Evolutionary conservation across 2,797 vertebrate species (phyloP).

Genomic region (Clarias platycephalus): DNA sequence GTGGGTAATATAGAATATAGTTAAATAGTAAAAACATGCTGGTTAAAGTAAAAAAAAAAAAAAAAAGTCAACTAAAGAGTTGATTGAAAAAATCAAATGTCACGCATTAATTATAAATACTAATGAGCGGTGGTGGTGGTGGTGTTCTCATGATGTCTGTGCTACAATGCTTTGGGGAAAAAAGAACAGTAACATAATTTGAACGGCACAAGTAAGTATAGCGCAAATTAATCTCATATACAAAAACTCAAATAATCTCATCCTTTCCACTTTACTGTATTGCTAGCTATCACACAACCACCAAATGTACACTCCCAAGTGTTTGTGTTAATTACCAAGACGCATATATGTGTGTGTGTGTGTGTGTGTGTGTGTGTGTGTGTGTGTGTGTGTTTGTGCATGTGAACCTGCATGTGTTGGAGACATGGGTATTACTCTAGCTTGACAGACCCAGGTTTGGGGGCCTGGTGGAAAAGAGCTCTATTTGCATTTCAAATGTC

Average conservation of each 20-base stretch:
- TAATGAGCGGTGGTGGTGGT: not conserved
- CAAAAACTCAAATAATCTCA: no score
- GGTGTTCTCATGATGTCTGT: not conserved
- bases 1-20: not conserved
- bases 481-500: constrained; percentile 68
- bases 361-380: constrained; percentile 1
- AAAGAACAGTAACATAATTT: not conserved
- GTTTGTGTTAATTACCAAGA: not conserved
- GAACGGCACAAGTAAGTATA: not conserved
- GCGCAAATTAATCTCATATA: not conserved
- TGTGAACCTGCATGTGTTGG: constrained; percentile 22
- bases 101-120: not conserved
- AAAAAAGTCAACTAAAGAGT: not conserved
- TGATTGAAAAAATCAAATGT: not conserved
- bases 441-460: constrained; percentile 57
- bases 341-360: not conserved
- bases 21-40: not conserved
- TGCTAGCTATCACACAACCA: constrained; percentile 15
- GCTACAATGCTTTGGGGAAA: not conserved
- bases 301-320: not conserved
- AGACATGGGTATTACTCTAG: constrained; percentile 52
- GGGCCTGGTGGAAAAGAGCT: constrained; percentile 62
- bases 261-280: not conserved
- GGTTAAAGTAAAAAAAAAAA: not conserved
- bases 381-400: not conserved